Evolutionary conservation across 1,140 invertebrate genomes (phyloP), one percentile per base, ranked within the genome.

Genomic region (Magallana gigas): DNA sequence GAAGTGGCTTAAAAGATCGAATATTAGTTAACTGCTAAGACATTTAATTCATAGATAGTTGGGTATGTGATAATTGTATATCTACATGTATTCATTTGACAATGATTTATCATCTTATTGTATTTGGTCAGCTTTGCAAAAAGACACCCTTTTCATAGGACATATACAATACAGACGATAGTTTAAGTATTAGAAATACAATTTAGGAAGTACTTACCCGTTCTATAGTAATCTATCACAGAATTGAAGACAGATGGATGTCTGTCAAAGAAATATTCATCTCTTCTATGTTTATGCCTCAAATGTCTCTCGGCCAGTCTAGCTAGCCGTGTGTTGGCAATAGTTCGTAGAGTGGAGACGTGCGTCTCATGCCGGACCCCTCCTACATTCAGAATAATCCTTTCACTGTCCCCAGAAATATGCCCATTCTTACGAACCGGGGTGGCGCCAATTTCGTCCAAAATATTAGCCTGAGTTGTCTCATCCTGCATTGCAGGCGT

Each of bases 291-390:
- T 16, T 91, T 91, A 11, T 91, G 87, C 80, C 90, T 85, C 76
- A 92, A 87, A 85, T 94, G 93, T 57, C 85, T 71, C 81, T 93
- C 93, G 14, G 93, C 92, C 36, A 94, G 88, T 18, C 92, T 90
- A 4, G 92, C 92, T 0, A 95, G 91, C 11, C 94, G 87, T 11
- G 94, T 94, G 80, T 92, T 91, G 16, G 94, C 93, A 82, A 94
- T 92, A 87, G 93, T 94, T n/a, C 92, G 91, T 3, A 95, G 86
- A 6, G 94, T 95, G 23, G 91, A 91, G 94, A 98, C 98, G 95
- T 99, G 98, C 81, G 98, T 99, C 95, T 99, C 98, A 95, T 98
- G 98, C 82, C 98, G 96, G 91, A 99, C 98, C 14, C 98, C 99
- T 80, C 98, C 98, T 88, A 99, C 98, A 95, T 99, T 99, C 89